Base-by-base conservation (phyloP, 1,140 invertebrate genomes). In the Meteorus sp. region DNA sequence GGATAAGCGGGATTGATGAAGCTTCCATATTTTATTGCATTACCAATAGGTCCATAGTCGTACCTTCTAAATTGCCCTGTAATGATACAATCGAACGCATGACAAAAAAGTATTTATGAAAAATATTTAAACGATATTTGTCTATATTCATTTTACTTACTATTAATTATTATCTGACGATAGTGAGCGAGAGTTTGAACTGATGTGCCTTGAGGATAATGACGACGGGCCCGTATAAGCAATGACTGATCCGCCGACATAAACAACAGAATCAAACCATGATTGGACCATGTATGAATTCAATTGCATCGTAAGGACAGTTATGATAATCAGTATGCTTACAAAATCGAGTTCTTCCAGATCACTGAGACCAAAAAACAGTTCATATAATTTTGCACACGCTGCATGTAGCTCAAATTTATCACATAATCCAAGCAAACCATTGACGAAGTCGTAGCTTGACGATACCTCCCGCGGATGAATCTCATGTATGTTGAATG, bases 181-280 rank as follows among this genome's bases (percentile, higher is more conserved):
- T 80, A 79, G 66, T 84, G 82, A 45, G 76, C 64, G 1, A 83
- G 61, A 48, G 81, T 79, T 39, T 80, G 77, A 1, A 82, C 45
- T 0, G 82, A 84, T 20, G 81, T 78, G 2, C 82, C 82, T 29
- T 82, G 77, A 2, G 83, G 82, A 41, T 79, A 79, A 70, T 77
- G 82, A 64, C 76, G 72, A 56, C 81, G 66, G 50, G 83, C 69
- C 11, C 72, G 72, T 0, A 76, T 75, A 2, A 84, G 64, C 56
- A 11, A 56, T 60, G 48, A 35, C 62, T 50, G 39, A 56, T 56
- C 27, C 9, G 11, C 45, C 35, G 11, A 20, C 4, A 45, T 29
- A 20, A n/a, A 19, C 20, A 56, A 20, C 11, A 43, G n/a, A n/a
- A n/a, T n/a, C n/a, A n/a, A n/a, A n/a, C n/a, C n/a, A n/a, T n/a